A percentile compares a stretch with the other conserved stretches of the same genome.
These are phyloP conservation scores for Zhuqinia jingwanae DNA, from an alignment of 2,888 invertebrate species.

Conservation along the genomic window DNA sequence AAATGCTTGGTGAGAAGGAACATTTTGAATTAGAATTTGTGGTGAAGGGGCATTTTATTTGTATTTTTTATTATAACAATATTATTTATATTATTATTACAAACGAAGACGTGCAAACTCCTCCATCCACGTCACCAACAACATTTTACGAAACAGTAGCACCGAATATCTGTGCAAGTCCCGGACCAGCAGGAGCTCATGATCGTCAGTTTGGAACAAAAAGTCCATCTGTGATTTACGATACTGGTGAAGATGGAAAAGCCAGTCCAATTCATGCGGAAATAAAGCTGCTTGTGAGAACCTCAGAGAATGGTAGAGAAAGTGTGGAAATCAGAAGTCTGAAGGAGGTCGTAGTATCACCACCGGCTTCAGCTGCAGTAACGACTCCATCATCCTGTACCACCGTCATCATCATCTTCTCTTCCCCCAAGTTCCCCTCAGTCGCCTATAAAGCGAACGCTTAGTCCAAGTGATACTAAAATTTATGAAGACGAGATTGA, in stretches of 20 bases:
- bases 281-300: constrained; percentile 83
- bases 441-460: constrained; percentile 41
- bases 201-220: constrained; percentile 62
- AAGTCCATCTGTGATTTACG: constrained; percentile 67
- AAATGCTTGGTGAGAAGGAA: not conserved
- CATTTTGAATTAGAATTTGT: not conserved
- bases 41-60: constrained; percentile 13
- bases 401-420: constrained; percentile 43
- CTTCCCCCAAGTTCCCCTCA: constrained; percentile 72
- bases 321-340: constrained; percentile 83
- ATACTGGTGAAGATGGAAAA: constrained; percentile 71
- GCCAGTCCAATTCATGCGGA: constrained; percentile 81
- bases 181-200: constrained; percentile 55
- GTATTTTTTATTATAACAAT: constrained; percentile 21
- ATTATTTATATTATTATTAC: constrained; percentile 19
- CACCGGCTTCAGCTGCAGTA: constrained; percentile 20
- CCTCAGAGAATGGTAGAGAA: constrained; percentile 82
- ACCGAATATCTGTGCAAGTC: constrained; percentile 61
- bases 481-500: constrained; percentile 79
- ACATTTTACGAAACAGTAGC: constrained; percentile 69
- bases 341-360: constrained; percentile 80
- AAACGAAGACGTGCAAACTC: constrained; percentile 52
- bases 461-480: constrained; percentile 80
- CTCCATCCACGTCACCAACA: constrained; percentile 65
- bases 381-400: constrained; percentile 60